Percentiles rank a stretch among this genome's conserved stretches.
Conservation (phyloP, 2,113 vertebrate species). For the Dermatemys mawii region DNA sequence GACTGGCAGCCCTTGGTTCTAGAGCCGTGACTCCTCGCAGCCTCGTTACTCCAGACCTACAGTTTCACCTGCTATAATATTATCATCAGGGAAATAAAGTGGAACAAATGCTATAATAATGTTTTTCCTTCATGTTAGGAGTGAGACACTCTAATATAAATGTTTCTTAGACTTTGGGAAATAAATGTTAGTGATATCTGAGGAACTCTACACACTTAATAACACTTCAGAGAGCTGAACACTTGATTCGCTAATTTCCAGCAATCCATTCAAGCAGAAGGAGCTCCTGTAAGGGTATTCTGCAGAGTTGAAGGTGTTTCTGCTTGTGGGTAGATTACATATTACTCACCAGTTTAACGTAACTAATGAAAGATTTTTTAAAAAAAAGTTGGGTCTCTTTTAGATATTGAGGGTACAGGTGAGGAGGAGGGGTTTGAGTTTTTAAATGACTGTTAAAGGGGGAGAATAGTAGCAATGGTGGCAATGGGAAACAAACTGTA, state of each 20-base stretch:
- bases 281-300: background rate
- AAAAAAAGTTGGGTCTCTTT: background rate
- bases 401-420: background rate
- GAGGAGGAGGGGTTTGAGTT: background rate
- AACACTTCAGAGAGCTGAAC: background rate
- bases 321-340: background rate
- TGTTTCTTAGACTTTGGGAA: background rate
- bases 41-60: background rate
- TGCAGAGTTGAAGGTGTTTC: background rate
- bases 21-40: background rate
- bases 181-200: background rate
- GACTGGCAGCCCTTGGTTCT: background rate
- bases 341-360: background rate
- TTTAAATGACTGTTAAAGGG: background rate
- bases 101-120: background rate
- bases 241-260: background rate
- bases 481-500: background rate
- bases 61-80: accelerated
- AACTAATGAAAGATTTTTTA: background rate
- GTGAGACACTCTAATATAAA: background rate
- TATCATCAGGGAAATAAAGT: background rate
- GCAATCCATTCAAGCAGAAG: background rate
- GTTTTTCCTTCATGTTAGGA: background rate
- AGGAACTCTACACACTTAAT: background rate
- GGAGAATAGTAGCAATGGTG: background rate